Evolutionary conservation across 2,797 vertebrate genomes (phyloP).

Genomic region (Notolepis coatsorum): DNA sequence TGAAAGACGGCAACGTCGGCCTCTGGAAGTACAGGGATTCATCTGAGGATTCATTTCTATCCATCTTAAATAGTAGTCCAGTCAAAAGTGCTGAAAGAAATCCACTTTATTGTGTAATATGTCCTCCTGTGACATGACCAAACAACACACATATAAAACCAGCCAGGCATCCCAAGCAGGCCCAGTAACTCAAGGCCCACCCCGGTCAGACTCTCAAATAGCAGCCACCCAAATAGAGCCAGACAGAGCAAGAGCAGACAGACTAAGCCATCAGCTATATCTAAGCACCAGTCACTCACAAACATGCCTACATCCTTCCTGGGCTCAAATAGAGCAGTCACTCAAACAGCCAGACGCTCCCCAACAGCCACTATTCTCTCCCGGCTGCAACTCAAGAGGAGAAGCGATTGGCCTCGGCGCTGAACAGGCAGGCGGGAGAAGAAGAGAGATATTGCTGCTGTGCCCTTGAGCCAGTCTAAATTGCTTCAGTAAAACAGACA

Average conservation of each 20-base stretch:
- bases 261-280: constrained; percentile 49
- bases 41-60: too few relatives aligned
- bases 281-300: constrained; percentile 45
- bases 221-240: constrained; percentile 4
- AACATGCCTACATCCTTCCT: constrained; percentile 34
- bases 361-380: constrained; percentile 23
- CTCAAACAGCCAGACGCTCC: constrained; percentile 45
- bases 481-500: constrained; percentile 76
- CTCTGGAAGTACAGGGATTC: too few relatives aligned
- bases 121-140: neutral
- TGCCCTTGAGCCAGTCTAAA: constrained; percentile 79
- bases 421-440: constrained; percentile 26
- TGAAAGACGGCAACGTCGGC: too few relatives aligned
- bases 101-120: constrained; percentile 44
- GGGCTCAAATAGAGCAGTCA: constrained; percentile 67
- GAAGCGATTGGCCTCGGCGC: constrained; percentile 1
- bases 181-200: constrained; percentile 15
- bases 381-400: neutral
- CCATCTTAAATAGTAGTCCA: too few relatives aligned
- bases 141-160: constrained; percentile 9
- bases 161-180: neutral
- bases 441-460: constrained; percentile 60
- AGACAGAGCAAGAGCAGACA: neutral
- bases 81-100: constrained; percentile 40
- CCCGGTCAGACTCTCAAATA: constrained; percentile 15